Conservation (phyloP, 2,888 invertebrate genomes). For the Xanthia togata region DNA sequence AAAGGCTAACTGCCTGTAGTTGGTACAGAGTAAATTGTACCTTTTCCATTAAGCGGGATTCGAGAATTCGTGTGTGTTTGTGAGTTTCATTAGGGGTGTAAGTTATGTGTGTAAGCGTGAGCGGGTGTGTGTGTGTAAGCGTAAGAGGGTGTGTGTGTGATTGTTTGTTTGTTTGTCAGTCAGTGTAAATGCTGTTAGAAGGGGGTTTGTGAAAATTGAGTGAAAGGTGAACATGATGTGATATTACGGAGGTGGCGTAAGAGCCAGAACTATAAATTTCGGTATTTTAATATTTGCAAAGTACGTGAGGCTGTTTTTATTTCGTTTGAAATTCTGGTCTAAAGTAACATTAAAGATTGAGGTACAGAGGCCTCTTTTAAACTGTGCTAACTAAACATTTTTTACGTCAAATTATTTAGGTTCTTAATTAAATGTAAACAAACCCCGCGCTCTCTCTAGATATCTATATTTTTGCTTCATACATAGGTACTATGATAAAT, state of each 20-base stretch:
- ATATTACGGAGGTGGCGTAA: background rate
- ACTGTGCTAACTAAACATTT: background rate
- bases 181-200: background rate
- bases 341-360: background rate
- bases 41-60: slow-evolving; percentile 36
- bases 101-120: background rate
- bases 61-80: background rate
- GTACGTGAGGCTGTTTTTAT: background rate
- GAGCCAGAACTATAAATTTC: background rate
- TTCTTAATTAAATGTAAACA: background rate
- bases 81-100: slow-evolving; percentile 11
- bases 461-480: background rate
- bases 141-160: background rate
- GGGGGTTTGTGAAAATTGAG: background rate
- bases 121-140: background rate
- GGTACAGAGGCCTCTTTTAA: background rate
- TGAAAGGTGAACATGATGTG: background rate
- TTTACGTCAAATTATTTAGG: background rate
- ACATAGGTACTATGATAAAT: background rate
- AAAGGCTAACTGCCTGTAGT: slow-evolving; percentile 49
- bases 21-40: slow-evolving; percentile 41
- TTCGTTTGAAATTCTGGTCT: background rate
- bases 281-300: background rate
- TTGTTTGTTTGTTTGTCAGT: slow-evolving; percentile 32
- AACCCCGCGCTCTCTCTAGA: background rate